Base-by-base conservation (phyloP, 2,888 invertebrate genomes). In the Leptopilina myrica region DNA sequence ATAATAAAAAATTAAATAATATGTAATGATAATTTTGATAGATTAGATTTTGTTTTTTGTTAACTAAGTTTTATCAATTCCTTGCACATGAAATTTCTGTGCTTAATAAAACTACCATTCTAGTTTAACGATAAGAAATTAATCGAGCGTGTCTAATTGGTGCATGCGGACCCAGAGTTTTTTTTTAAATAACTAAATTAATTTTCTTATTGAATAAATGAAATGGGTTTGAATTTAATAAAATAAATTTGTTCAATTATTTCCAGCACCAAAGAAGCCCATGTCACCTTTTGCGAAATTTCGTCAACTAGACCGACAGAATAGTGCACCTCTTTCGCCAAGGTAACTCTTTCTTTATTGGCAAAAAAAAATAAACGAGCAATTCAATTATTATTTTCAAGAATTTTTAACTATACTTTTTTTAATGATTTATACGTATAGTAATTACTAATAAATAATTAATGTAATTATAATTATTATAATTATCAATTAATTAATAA, bases 241-340 rank as follows among this genome's bases (percentile, higher is more conserved):
- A 7, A 56, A 26, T 43, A 59, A 33, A 5, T 59, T 59, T 5
- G 59, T 79, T 49, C 64, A 80, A 56, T 79, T 81, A 76, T 87
- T 87, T 91, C 86, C 90, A 91, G 91, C 87, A 82, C 85, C 87
- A 80, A 90, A 87, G 91, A 96, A 95, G 92, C 95, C 96, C 86
- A 94, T 96, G 90, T 97, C 97, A 88, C 96, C 97, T 84, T 97
- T 97, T 93, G 96, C 97, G 90, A 97, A 97, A 93, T 97, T 97
- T 93, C 96, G 96, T 92, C 97, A 97, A 93, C 94, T 97, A 92
- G 97, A 97, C 92, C 96, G 96, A 91, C 96, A 97, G 93, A 96
- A 95, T 92, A 96, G 96, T 88, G 94, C 94, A 89, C 94, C 95
- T 90, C 92, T 92, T 87, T 94, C 94, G 89, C 96, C 96, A 92